phyloP scores from a whole-genome alignment of 2,113 vertebrate species.

The Dasyprocta punctata region DNA sequence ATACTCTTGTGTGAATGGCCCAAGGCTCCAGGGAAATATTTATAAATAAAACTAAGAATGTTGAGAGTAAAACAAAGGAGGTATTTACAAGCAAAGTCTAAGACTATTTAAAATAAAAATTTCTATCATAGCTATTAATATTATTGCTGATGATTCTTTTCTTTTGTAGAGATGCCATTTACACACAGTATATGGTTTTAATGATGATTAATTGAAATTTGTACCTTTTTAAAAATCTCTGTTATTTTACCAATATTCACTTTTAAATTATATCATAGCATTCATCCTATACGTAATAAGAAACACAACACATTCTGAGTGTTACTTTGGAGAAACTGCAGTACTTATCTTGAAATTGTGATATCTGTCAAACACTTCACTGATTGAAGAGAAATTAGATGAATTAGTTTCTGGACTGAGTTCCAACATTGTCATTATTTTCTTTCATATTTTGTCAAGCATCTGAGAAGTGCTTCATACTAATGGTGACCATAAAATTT shows the following conservation, averaged over 20 bases:
- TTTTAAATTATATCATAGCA: background rate
- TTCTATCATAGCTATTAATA: background rate
- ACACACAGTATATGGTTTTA: background rate
- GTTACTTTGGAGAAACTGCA: constrained; percentile 18
- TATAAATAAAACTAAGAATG: background rate
- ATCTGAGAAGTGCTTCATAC: background rate
- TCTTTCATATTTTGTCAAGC: background rate
- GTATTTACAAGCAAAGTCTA: background rate
- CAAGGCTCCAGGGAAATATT: background rate
- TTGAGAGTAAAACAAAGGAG: background rate
- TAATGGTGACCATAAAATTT: background rate
- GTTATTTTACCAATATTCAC: background rate
- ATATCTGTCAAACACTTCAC: background rate
- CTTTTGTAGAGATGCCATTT: background rate
- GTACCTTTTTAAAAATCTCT: background rate
- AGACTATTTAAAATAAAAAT: constrained; percentile 8
- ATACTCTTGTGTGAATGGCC: background rate
- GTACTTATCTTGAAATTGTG: background rate
- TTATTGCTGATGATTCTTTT: background rate
- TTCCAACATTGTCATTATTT: background rate
- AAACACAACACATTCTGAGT: background rate
- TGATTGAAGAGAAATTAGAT: constrained; percentile 10
- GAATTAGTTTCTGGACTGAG: background rate
- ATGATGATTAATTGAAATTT: background rate
- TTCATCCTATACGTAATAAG: background rate